Evolutionary conservation across 2,888 invertebrate species (phyloP).

Genomic region (Trissoscelio sp.): DNA sequence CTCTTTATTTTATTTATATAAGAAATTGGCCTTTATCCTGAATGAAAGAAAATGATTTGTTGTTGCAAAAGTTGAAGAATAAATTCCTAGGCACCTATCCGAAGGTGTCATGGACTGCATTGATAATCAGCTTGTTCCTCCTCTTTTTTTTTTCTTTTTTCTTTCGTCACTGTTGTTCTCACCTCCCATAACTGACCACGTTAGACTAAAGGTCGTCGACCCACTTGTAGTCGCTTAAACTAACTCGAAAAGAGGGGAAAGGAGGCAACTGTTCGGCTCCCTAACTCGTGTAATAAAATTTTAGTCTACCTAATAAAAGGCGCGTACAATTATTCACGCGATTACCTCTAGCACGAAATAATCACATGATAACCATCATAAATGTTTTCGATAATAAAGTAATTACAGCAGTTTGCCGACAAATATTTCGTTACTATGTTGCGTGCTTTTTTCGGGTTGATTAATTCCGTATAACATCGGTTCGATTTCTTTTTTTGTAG

Average conservation of each 20-base stretch:
- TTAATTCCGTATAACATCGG: conserved; percentile 47
- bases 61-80: no score
- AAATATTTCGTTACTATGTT: conserved; percentile 40
- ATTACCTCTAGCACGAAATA: conserved; percentile 47
- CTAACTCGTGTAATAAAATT: conserved; percentile 54
- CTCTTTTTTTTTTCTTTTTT: conserved; percentile 7
- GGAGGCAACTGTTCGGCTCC: conserved; percentile 21
- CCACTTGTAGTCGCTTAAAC: conserved; percentile 27
- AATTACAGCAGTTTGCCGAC: conserved; percentile 60
- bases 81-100: conserved; percentile 6
- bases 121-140: conserved; percentile 18
- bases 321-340: conserved; percentile 45
- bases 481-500: conserved; percentile 1
- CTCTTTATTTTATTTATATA: no score
- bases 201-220: conserved; percentile 47
- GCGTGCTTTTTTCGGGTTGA: conserved; percentile 42
- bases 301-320: conserved; percentile 38
- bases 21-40: no score
- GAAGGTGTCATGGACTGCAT: conserved; percentile 37
- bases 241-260: conserved; percentile 11
- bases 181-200: conserved; percentile 24
- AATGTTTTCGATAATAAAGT: conserved; percentile 63
- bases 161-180: conserved; percentile 20
- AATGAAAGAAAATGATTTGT: no score
- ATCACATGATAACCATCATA: conserved; percentile 55